Base-by-base conservation (phyloP, 2,113 vertebrate species). In the Pomatostomus ruficeps region DNA sequence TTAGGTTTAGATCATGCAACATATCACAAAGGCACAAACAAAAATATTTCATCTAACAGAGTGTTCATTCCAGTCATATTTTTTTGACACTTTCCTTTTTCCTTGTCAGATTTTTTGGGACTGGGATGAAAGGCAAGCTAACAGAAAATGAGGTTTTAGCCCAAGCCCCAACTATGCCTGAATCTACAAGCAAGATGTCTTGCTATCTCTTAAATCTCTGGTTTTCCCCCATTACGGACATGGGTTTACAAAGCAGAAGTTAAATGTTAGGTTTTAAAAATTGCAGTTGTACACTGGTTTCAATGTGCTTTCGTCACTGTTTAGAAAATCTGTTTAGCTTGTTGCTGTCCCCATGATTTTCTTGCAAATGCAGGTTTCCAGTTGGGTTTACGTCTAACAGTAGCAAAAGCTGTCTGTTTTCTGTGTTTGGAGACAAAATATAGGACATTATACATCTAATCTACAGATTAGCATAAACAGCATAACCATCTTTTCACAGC, bases 391-490 rank as follows among this genome's bases (percentile, higher is more conserved):
- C n/a, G 75, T 55, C 71, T 86, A 71, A 88, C 58, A 91, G 66
- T n/a, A 83, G 46, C 29, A 76, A 88, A 55, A 58, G 22, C 21
- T 82, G 49, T 52, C 70, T 63, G 35, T 75, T 89, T 78, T 67
- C 73, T 54, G 66, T 72, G 38, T 16, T 83, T 86, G 71, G n/a
- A 88, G 43, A 85, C 55, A 89, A 95, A 94, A 96, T 85, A 83
- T 16, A 77, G 54, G 42, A 76, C 65, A 85, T 71, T 59, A 94
- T 70, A 23, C 43, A 93, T 82, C 59, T 85, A 88, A 94, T 77
- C 78, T 91, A 55, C 6, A 94, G 49, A 91, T 91, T 76, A 91
- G 74, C 84, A 81, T 96, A 93, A 79, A 7, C 22, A 79, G 74
- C 55, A 76, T 49, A 83, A 48, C 58, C 24, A 38, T 70, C 61